Base-by-base conservation (phyloP, 2,797 vertebrate species). In the Melopsittacus undulatus region DNA sequence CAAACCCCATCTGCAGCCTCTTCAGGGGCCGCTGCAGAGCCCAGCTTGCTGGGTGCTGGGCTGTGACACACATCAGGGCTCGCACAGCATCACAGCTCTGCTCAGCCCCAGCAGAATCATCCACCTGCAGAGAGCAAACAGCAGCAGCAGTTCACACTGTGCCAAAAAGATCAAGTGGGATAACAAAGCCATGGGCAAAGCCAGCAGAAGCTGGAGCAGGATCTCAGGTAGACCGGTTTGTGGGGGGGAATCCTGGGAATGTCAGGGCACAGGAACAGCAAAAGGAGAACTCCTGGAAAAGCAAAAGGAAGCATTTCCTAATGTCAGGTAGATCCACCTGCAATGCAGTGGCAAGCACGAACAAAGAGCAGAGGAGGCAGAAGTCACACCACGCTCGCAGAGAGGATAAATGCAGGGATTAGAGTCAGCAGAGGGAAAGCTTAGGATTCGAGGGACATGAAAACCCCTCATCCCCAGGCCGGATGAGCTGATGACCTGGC, bases 301-400 rank as follows among this genome's bases (percentile, higher is more conserved):
- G 5, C 0, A 0, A 30, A 51, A 38, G 66, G 69, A 36, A 66
- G 4, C 0, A 0, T 32, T 69, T 45, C 17, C 27, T 24, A 1
- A 20, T 43, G 30, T 32, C n/a, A 11, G 42, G 56, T 20, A 46
- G 62, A 23, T 12, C 36, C 20, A 3, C 5, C 38, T 7, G 38
- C 1, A 1, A 38, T 13, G 17, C 23, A 4, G 48, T 0, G 7
- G 13, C 2, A 2, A 4, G 19, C 9, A 1, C 11, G 4, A 4
- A 18, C 0, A 16, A 34, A 21, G 51, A 9, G 62, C 24, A 52
- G 42, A 40, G 54, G 43, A 69, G 76, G 23, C 27, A 6, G 27
- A 56, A 30, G 4, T 69, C 2, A 4, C 42, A 5, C 16, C 1
- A 0, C 0, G 56, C n/a, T 8, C 23, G 7, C 7, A 10, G 40